Percentiles rank a stretch among this genome's conserved stretches.
Evolutionary conservation across 37 sponge, comb jelly and placozoan genomes (phyloP).

Genomic region (Crambe crambe): DNA sequence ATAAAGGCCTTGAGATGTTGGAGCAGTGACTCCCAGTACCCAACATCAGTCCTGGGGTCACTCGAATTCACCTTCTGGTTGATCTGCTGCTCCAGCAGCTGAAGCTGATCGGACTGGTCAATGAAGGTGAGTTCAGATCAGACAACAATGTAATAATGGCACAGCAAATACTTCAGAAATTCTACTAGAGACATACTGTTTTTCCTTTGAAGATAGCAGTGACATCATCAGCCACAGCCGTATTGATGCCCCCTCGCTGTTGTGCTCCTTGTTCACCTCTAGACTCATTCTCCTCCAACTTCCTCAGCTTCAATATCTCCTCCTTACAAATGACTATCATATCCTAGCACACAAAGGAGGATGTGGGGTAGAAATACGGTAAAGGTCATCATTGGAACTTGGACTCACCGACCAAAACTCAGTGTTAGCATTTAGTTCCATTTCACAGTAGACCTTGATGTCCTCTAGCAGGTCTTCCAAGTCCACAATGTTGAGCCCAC

Average conservation of each 20-base stretch:
- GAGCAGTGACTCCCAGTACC: slow-evolving; percentile 90
- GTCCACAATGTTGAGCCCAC: slow-evolving; percentile 77
- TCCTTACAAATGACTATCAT: slow-evolving; percentile 81
- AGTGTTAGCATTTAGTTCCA: slow-evolving; percentile 72
- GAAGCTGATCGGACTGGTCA: slow-evolving; percentile 76
- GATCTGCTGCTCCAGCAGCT: slow-evolving; percentile 82
- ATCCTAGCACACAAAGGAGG: slow-evolving; percentile 47
- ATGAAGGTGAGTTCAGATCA: background rate
- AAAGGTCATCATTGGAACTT: background rate
- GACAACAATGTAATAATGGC: background rate
- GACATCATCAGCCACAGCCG: slow-evolving; percentile 83
- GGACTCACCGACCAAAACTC: slow-evolving; percentile 86
- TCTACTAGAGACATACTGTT: slow-evolving; percentile 69
- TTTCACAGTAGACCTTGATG: slow-evolving; percentile 89
- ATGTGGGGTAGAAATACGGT: background rate
- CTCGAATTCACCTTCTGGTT: slow-evolving; percentile 65
- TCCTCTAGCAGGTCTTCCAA: slow-evolving; percentile 97
- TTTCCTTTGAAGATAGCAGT: slow-evolving; percentile 85
- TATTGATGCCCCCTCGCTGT: slow-evolving; percentile 82
- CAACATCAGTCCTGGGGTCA: slow-evolving; percentile 79
- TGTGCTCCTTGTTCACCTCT: slow-evolving; percentile 40
- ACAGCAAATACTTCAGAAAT: no score
- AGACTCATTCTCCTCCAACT: slow-evolving; percentile 50
- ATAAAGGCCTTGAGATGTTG: slow-evolving; percentile 86
- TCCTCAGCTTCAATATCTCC: slow-evolving; percentile 71